phyloP scores from a whole-genome alignment of 2,888 invertebrate species.

The Vesta saturnalis region DNA sequence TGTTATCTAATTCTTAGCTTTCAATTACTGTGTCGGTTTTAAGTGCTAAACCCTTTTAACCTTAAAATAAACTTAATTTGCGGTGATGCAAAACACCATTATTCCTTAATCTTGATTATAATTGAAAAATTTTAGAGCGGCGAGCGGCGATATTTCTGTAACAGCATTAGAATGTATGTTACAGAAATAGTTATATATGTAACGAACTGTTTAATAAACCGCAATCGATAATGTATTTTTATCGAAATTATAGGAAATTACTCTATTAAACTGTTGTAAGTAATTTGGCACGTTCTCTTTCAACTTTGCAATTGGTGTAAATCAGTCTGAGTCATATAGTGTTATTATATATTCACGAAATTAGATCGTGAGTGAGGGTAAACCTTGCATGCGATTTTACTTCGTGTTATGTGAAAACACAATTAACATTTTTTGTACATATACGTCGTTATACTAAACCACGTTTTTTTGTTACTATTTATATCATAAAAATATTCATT shows the following conservation, averaged over 20 bases:
- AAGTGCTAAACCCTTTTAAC: not conserved
- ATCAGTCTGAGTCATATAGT: slow-evolving; percentile 1
- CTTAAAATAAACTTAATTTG: slow-evolving; percentile 10
- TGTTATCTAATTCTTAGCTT: slow-evolving; percentile 5
- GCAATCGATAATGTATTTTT: not conserved
- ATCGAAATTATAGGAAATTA: not conserved
- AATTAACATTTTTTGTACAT: slow-evolving; percentile 7
- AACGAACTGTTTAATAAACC: too few relatives aligned
- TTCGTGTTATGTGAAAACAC: slow-evolving; percentile 6
- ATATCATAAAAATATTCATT: slow-evolving; percentile 1
- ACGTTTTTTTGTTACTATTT: not conserved
- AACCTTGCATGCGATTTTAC: slow-evolving; percentile 7
- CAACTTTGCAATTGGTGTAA: not conserved
- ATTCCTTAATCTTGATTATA: not conserved
- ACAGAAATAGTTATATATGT: too few relatives aligned
- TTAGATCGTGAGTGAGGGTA: slow-evolving; percentile 5
- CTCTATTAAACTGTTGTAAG: not conserved
- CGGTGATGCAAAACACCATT: not conserved
- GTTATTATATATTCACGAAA: not conserved
- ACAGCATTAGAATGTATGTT: too few relatives aligned
- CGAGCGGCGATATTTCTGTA: too few relatives aligned
- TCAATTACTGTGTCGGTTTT: slow-evolving; percentile 8
- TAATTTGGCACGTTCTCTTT: not conserved
- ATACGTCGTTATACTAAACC: too few relatives aligned
- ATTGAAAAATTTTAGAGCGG: not conserved